Percentiles rank a stretch among this genome's conserved stretches.
Conservation (phyloP, 2,888 invertebrate genomes). For the Epinotia ramella region DNA sequence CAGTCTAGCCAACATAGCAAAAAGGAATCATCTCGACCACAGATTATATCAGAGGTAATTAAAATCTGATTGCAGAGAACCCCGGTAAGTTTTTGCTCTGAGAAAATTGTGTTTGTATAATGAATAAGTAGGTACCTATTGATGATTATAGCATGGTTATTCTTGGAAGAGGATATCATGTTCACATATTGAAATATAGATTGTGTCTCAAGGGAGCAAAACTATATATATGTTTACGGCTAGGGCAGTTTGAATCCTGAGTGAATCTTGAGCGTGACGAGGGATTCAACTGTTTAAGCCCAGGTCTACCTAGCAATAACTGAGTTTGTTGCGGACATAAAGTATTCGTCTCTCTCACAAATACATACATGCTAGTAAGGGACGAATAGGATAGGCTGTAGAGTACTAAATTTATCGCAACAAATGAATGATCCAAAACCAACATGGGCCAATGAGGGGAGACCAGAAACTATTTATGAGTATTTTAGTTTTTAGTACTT, state of each 20-base stretch:
- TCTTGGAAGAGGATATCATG: neutral
- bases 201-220: neutral
- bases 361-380: no score
- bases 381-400: no score
- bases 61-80: constrained; percentile 32
- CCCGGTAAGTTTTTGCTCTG: constrained; percentile 7
- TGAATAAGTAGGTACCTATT: constrained; percentile 12
- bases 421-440: no score
- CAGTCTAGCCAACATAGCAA: constrained; percentile 29
- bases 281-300: neutral
- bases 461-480: no score
- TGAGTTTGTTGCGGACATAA: no score
- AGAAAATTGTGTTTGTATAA: constrained; percentile 20
- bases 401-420: no score
- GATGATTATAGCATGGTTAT: neutral
- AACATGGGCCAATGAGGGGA: no score
- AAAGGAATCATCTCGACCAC: constrained; percentile 24
- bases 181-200: no score
- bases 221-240: neutral
- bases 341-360: no score
- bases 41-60: constrained; percentile 38
- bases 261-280: no score
- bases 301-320: neutral
- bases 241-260: neutral
- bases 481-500: no score